Percentiles rank a stretch among this genome's conserved stretches.
phyloP scores from a whole-genome alignment of 2,888 invertebrate genomes.

The Amiota minor region DNA sequence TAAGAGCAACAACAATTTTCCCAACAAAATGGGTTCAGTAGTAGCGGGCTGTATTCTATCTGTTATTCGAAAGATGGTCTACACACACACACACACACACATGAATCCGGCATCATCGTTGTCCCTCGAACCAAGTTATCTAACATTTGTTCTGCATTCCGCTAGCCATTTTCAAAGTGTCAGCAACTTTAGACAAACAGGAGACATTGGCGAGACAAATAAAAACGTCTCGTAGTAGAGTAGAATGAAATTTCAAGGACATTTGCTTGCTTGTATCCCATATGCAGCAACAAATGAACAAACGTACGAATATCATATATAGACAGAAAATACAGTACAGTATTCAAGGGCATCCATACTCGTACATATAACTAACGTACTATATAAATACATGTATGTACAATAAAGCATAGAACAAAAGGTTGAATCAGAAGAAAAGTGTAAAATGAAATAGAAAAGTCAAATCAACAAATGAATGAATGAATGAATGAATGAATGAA shows the following conservation, averaged over 20 bases:
- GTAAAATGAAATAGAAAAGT: too few relatives aligned
- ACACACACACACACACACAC: too few relatives aligned
- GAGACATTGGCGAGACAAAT: constrained; percentile 40
- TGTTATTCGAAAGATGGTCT: neutral
- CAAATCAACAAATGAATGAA: too few relatives aligned
- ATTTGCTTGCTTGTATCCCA: constrained; percentile 35
- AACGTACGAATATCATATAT: neutral
- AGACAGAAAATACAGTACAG: too few relatives aligned
- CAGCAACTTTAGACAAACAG: constrained; percentile 25
- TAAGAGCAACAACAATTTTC: too few relatives aligned
- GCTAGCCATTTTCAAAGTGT: constrained; percentile 9
- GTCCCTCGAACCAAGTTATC: neutral
- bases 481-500: too few relatives aligned
- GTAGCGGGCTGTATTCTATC: neutral
- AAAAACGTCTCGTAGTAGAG: constrained; percentile 43
- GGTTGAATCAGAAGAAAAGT: too few relatives aligned
- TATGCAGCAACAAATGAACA: neutral
- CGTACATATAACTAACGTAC: too few relatives aligned
- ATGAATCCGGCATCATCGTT: neutral
- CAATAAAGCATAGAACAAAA: too few relatives aligned
- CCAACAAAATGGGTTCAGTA: neutral
- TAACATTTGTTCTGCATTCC: neutral
- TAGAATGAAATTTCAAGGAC: constrained; percentile 44
- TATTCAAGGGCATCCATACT: too few relatives aligned
- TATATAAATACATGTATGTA: too few relatives aligned